These are phyloP conservation scores for Diadromus collaris DNA, from an alignment of 2,888 invertebrate species.

Conservation along the genomic window DNA sequence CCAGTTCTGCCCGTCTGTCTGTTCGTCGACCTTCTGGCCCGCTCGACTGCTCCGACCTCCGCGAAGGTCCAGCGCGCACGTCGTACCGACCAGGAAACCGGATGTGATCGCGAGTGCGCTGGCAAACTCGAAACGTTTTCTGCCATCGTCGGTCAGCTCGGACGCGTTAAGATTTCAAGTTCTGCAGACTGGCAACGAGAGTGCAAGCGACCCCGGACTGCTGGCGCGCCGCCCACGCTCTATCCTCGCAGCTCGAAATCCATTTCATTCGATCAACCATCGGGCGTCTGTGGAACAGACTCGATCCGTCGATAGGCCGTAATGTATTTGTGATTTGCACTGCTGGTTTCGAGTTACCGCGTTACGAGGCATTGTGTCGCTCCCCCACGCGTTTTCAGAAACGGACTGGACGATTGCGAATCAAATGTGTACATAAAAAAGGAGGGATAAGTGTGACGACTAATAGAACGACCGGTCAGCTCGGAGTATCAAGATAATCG, in stretches of 20 bases:
- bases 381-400: constrained; percentile 19
- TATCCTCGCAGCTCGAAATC: constrained; percentile 4
- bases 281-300: constrained; percentile 9
- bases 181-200: constrained; percentile 23
- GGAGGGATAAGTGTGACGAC: background rate
- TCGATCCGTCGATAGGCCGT: constrained; percentile 43
- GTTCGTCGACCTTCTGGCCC: constrained; percentile 59
- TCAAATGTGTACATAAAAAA: background rate
- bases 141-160: constrained; percentile 3
- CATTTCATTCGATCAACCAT: constrained; percentile 20
- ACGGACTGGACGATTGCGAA: background rate
- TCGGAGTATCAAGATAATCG: background rate
- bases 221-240: constrained; percentile 55
- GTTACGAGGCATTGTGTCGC: constrained; percentile 14
- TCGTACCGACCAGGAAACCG: constrained; percentile 52
- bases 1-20: constrained; percentile 28
- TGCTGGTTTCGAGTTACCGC: constrained; percentile 47
- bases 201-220: constrained; percentile 38
- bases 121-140: constrained; percentile 30
- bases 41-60: constrained; percentile 56
- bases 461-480: background rate
- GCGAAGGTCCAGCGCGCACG: constrained; percentile 51
- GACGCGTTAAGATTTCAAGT: constrained; percentile 34
- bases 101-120: constrained; percentile 50
- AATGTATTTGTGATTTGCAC: constrained; percentile 39